phyloP scores from a whole-genome alignment of 2,113 vertebrate species.

The Microtus montanus region DNA sequence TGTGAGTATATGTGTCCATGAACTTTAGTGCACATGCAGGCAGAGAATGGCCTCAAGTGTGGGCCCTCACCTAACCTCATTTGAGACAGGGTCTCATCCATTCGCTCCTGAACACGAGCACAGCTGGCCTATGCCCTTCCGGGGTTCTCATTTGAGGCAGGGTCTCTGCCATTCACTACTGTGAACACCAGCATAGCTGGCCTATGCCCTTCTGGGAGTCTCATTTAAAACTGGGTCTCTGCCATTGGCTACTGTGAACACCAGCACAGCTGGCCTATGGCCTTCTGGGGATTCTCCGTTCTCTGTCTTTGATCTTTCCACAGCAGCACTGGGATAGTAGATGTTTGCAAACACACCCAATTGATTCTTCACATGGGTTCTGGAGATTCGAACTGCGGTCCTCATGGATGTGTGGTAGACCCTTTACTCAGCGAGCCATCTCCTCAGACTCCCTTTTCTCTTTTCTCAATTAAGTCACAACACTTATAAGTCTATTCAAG shows the following conservation, averaged over 20 bases:
- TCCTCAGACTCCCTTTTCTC: background rate
- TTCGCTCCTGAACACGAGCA: background rate
- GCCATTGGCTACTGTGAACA: too few relatives aligned
- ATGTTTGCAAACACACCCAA: background rate
- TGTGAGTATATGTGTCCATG: background rate
- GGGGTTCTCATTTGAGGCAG: too few relatives aligned
- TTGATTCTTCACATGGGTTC: background rate
- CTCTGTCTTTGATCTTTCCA: background rate
- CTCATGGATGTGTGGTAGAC: too few relatives aligned
- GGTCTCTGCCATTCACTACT: too few relatives aligned
- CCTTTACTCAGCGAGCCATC: too few relatives aligned
- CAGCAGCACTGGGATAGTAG: background rate
- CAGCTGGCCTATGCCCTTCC: background rate
- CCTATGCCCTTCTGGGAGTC: too few relatives aligned
- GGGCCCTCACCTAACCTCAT: background rate
- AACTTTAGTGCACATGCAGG: background rate
- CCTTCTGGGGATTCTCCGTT: background rate
- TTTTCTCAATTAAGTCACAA: background rate
- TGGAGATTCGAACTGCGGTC: background rate
- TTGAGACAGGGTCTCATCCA: background rate
- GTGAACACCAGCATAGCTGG: background rate
- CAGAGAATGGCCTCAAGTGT: background rate
- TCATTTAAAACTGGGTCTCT: too few relatives aligned
- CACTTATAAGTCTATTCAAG: background rate
- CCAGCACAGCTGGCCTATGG: background rate